Conservation (phyloP, 2,797 vertebrate genomes). For the Alosa sapidissima region DNA sequence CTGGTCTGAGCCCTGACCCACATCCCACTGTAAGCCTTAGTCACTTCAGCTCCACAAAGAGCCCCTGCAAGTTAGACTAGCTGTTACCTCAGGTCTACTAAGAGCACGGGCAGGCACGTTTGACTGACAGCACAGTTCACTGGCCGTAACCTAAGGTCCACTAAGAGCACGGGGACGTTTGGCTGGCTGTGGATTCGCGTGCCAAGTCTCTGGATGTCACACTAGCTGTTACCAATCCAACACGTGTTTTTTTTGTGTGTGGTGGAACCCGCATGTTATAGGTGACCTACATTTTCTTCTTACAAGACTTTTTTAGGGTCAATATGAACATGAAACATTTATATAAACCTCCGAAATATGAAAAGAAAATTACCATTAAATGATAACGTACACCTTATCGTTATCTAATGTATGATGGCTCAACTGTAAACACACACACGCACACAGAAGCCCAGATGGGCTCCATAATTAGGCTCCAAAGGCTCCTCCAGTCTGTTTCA, state of each 20-base stretch:
- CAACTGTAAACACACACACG: background rate
- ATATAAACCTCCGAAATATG: background rate
- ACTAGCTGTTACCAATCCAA: background rate
- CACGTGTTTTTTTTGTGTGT: background rate
- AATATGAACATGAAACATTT: background rate
- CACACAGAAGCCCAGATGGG: background rate
- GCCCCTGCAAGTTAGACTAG: background rate
- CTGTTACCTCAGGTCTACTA: background rate
- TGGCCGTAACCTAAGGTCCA: too few species aligned
- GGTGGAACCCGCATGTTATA: background rate
- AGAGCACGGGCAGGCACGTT: background rate
- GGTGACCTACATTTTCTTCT: background rate
- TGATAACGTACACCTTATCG: background rate
- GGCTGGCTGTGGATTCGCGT: background rate
- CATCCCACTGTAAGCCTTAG: background rate
- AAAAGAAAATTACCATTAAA: background rate
- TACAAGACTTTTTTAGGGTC: background rate
- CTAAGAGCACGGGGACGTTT: too few species aligned
- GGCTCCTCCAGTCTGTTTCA: slow-evolving; percentile 3
- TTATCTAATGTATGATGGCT: background rate
- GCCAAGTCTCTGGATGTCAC: background rate
- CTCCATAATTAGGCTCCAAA: background rate
- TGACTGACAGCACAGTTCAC: background rate
- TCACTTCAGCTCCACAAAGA: background rate
- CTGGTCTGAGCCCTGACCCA: background rate